Evolutionary conservation across 37 sponge, comb jelly and placozoan genomes (phyloP), one percentile per base, ranked within the genome.

Genomic region (Halichondria panicea): DNA sequence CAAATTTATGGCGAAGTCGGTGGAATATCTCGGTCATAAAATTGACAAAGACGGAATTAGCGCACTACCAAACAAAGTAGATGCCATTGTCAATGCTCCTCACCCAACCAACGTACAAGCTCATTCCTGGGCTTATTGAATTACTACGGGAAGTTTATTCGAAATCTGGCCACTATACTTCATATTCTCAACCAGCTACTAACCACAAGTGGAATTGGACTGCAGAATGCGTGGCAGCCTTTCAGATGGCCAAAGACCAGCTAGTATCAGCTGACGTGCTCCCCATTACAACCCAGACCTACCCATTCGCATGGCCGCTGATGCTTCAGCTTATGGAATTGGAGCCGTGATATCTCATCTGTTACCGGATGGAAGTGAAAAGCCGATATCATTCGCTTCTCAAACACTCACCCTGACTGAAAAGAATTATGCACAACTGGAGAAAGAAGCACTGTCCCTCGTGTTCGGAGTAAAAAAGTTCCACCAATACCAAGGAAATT

Each of bases 381-480:
- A 69, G 12, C 91, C 86, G 1, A 68, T 90, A 15, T 81, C 76
- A 31, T 81, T 68, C 40, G 87, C 81, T 37, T 90, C 82, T 0
- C 39, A 86, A 5, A 76, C 77, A 11, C 61, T 85, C 18, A 39
- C 75, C 2, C 28, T 27, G 4, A 21, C 69, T 4, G 87, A 86
- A 55, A 3, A 50, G 11, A 86, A 79, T 1, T 88, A 81, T 35
- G 44, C 78, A 18, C 88, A 81, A 68, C 68, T 81, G 1, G n/a
- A n/a, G n/a, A n/a, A 59, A 43, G 81, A 81, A 61, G 81, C 77
- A 7, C 43, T 81, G 27, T 57, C 63, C 3, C 55, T 87, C 11
- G 57, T 75, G 6, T 86, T 57, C 58, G 77, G 76, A 22, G 62
- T 91, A 1, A 59, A 70, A 8, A 74, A 75, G 35, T 75, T 90